Evolutionary conservation across 2,888 invertebrate genomes (phyloP).

Genomic region (Rhingia campestris): DNA sequence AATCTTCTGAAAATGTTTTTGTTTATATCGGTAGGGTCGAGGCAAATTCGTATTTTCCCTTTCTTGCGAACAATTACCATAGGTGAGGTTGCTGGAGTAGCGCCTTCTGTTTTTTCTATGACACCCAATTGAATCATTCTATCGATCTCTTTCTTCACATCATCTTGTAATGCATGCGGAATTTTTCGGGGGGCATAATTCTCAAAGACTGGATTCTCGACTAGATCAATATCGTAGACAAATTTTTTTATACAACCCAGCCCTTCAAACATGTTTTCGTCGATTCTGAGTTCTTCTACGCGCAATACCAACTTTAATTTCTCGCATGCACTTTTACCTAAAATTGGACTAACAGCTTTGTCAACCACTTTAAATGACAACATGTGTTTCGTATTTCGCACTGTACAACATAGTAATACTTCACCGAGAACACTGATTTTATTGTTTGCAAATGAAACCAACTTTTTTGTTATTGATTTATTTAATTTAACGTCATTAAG

Average conservation of each 20-base stretch:
- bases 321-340: slow-evolving; percentile 58
- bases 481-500: too few species aligned
- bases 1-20: too few species aligned
- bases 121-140: too few species aligned
- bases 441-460: too few species aligned
- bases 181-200: slow-evolving; percentile 37
- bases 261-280: slow-evolving; percentile 45
- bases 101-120: too few species aligned
- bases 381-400: slow-evolving; percentile 33
- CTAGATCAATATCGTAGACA: slow-evolving; percentile 39
- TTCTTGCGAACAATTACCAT: too few species aligned
- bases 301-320: slow-evolving; percentile 49
- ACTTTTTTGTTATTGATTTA: too few species aligned
- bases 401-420: too few species aligned
- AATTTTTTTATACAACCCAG: slow-evolving; percentile 61
- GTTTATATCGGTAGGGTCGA: too few species aligned
- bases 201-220: slow-evolving; percentile 31
- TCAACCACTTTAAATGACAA: slow-evolving; percentile 50
- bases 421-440: too few species aligned
- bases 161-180: slow-evolving; percentile 27
- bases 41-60: too few species aligned
- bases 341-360: slow-evolving; percentile 35
- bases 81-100: too few species aligned
- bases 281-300: slow-evolving; percentile 38
- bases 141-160: slow-evolving; percentile 33